Evolutionary conservation across 1,140 invertebrate species (phyloP), one percentile per base, ranked within the genome.

Genomic region (Penaeus indicus): DNA sequence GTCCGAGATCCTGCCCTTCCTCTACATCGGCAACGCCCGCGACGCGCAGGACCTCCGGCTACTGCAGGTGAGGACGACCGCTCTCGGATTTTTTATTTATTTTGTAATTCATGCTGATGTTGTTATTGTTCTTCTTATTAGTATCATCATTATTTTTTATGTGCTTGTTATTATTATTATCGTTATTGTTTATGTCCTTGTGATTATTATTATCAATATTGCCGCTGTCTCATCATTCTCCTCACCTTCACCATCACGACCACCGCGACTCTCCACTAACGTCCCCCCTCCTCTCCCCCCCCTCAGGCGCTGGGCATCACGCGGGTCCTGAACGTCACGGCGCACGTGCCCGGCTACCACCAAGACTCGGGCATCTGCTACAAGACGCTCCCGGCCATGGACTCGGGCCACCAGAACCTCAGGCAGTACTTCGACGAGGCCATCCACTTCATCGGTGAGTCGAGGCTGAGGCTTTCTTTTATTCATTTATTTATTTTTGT

Each of bases 341-440:
- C 96, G 91, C 96, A 97, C 92, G 92, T 96, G 91, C 96, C 96
- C 62, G 95, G 94, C 54, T 95, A 95, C 92, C 95, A 95, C 93
- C 94, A 95, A 93, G 93, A 94, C 90, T 93, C 92, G 90, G 96
- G 96, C 38, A 95, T 97, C 91, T 95, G 94, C 72, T 97, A 97
- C 93, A 96, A 96, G 92, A 95, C 96, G 92, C 95, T 98, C 91
- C 96, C 96, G 32, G 97, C 96, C 72, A 94, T 95, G 42, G 97
- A 98, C 94, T 97, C 95, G 69, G 95, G 96, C 19, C 96, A 97
- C 91, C 97, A 98, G 92, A 98, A 98, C 93, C 95, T 98, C 22
- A 96, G 96, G 91, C 97, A 97, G 94, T 98, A 97, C 94, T 98
- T 98, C 93, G 96, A 97, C 92, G 96, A 97, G 92, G 96, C 97